phyloP scores from a whole-genome alignment of 2,113 vertebrate genomes.

The Ptyas mucosa region DNA sequence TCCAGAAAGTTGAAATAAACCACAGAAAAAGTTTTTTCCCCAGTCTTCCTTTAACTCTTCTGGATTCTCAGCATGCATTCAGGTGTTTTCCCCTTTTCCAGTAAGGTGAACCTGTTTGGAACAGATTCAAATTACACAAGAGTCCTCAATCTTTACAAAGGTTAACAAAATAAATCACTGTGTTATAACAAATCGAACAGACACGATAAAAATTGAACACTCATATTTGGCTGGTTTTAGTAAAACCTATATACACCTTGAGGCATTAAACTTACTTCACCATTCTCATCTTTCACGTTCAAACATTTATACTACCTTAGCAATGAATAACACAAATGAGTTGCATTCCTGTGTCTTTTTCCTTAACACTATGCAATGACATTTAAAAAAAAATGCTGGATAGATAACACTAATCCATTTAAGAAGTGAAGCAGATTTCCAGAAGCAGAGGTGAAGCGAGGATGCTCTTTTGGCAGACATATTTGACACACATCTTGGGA shows the following conservation, averaged over 20 bases:
- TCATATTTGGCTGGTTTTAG: neutral
- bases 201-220: neutral
- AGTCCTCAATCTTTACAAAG: neutral
- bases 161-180: neutral
- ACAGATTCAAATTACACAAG: neutral
- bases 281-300: neutral
- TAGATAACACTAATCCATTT: neutral
- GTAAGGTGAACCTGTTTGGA: neutral
- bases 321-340: neutral
- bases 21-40: neutral
- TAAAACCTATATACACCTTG: neutral
- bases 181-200: neutral
- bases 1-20: neutral
- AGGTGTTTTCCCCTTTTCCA: neutral
- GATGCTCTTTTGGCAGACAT: neutral
- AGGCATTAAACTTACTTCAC: neutral
- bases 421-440: neutral
- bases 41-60: neutral
- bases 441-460: neutral
- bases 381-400: neutral
- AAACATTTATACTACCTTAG: neutral
- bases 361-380: neutral
- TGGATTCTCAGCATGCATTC: neutral
- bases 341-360: neutral
- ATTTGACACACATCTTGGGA: neutral